Base-by-base conservation (phyloP, 2,888 invertebrate genomes). In the Polymixis flavicincta region DNA sequence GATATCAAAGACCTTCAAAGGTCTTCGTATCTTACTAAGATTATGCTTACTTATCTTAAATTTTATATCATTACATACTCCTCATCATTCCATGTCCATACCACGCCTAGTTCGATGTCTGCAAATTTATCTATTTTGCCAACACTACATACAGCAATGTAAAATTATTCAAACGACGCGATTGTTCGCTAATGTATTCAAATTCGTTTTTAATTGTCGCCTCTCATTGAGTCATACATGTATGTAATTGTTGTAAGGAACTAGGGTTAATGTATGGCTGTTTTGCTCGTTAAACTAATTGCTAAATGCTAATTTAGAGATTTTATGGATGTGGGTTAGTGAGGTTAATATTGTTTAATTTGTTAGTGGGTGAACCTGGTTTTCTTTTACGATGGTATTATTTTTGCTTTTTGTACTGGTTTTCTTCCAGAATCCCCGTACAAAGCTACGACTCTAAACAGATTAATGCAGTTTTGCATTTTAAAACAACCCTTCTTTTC, bases 171-270 rank as follows among this genome's bases (percentile, higher is more conserved):
- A 89, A 78, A 67, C 78, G 70, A 74, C 84, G 84, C 69, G 42
- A 90, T 92, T 90, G 88, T 90, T 85, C 84, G 82, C 85, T 84
- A 89, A 91, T 90, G 83, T 85, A 89, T 88, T 82, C 65, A 77
- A 83, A 85, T 88, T 71, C 42, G 66, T 74, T 68, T 87, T 79
- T 87, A 88, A 89, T 89, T 87, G 85, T 87, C 77, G 71, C 57
- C 59, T 77, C 76, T 71, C 75, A 80, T 83, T 88, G 82, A 74
- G 78, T 80, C 80, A 78, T 71, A 71, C 79, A 84, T 80, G 83
- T 80, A 37, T 71, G 74, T 82, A 80, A 83, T 80, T 60, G 71
- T 52, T 70, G 63, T 80, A 72, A 80, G 80, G 72, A 76, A 64
- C 32, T 55, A 25, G 59, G 81, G 84, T 74, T 83, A 80, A 83